Percentiles rank a stretch among this genome's conserved stretches.
phyloP scores from a whole-genome alignment of 1,140 invertebrate genomes.

The Drosophila serrata region DNA sequence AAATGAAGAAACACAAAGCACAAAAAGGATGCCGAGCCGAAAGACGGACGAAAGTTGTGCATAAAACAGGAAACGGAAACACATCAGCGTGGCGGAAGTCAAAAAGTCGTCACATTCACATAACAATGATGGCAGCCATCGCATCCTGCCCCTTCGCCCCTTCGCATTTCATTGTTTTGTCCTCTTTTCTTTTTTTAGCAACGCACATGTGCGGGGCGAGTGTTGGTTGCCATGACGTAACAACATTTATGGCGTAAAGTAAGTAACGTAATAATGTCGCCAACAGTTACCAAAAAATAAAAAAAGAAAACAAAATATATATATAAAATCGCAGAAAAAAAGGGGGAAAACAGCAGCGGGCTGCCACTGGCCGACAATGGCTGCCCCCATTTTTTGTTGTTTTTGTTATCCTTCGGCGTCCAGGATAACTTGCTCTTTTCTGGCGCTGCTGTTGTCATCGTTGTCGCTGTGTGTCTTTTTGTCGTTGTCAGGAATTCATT shows the following conservation, averaged over 20 bases:
- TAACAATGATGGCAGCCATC: slow-evolving; percentile 79
- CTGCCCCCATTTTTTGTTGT: slow-evolving; percentile 47
- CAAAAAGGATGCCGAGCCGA: slow-evolving; percentile 26
- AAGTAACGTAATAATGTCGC: slow-evolving; percentile 81
- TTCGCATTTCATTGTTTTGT: slow-evolving; percentile 52
- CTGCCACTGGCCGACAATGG: slow-evolving; percentile 53
- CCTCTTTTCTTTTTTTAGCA: slow-evolving; percentile 59
- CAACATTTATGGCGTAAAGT: slow-evolving; percentile 82
- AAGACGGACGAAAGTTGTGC: slow-evolving; percentile 64
- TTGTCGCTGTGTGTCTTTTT: slow-evolving; percentile 48
- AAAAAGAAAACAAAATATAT: slow-evolving; percentile 36
- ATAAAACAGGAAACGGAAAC: slow-evolving; percentile 85
- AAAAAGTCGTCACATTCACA: slow-evolving; percentile 85
- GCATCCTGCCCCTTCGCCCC: slow-evolving; percentile 30
- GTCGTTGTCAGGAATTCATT: slow-evolving; percentile 76
- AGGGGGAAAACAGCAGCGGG: slow-evolving; percentile 43
- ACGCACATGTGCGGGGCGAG: slow-evolving; percentile 4
- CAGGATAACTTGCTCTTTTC: slow-evolving; percentile 52
- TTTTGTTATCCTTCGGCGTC: slow-evolving; percentile 47
- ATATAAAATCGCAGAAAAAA: slow-evolving; percentile 6
- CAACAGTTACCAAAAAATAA: slow-evolving; percentile 72
- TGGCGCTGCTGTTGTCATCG: slow-evolving; percentile 48
- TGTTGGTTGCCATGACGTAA: slow-evolving; percentile 61
- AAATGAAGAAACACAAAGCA: slow-evolving; percentile 31
- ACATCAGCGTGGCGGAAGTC: slow-evolving; percentile 85